Percentiles rank a stretch among this genome's conserved stretches.
phyloP scores from a whole-genome alignment of 2,888 invertebrate genomes.

The Erynnis tages region DNA sequence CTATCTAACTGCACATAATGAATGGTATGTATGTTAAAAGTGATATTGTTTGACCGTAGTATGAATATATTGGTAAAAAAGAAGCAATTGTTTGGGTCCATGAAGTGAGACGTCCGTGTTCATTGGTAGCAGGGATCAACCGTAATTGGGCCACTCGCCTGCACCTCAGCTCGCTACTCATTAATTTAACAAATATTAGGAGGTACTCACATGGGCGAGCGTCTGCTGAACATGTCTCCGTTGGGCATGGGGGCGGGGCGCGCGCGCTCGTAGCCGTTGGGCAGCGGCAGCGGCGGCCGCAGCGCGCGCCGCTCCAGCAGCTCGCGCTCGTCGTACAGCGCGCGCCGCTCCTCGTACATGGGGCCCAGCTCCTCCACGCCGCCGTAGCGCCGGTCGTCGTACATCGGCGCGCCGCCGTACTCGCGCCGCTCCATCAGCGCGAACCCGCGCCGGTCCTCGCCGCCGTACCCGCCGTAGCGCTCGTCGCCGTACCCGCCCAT shows the following conservation, averaged over 20 bases:
- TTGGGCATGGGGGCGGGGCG: conserved; percentile 60
- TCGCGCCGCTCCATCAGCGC: conserved; percentile 68
- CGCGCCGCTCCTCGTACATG: conserved; percentile 50
- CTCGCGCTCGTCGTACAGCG: conserved; percentile 67
- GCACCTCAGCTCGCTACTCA: too few relatives aligned
- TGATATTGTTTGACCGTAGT: too few relatives aligned
- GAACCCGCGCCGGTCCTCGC: conserved; percentile 71
- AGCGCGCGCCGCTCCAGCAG: conserved; percentile 60
- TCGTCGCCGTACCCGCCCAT: conserved; percentile 54
- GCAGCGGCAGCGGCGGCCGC: conserved; percentile 50
- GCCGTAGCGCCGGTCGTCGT: conserved; percentile 50
- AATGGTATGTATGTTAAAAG: too few relatives aligned
- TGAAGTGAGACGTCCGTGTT: too few relatives aligned
- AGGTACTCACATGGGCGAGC: conserved; percentile 62
- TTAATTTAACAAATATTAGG: too few relatives aligned
- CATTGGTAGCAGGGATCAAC: too few relatives aligned
- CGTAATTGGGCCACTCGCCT: too few relatives aligned
- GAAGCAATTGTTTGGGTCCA: too few relatives aligned
- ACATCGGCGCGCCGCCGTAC: conserved; percentile 60
- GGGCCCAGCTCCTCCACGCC: conserved; percentile 44
- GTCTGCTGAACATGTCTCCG: conserved; percentile 76
- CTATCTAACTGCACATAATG: too few relatives aligned
- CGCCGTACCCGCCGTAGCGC: conserved; percentile 68
- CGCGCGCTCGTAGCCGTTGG: conserved; percentile 52
- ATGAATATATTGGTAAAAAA: too few relatives aligned